Base-by-base conservation (phyloP, 2,888 invertebrate genomes). In the Cerceris rybyensis region DNA sequence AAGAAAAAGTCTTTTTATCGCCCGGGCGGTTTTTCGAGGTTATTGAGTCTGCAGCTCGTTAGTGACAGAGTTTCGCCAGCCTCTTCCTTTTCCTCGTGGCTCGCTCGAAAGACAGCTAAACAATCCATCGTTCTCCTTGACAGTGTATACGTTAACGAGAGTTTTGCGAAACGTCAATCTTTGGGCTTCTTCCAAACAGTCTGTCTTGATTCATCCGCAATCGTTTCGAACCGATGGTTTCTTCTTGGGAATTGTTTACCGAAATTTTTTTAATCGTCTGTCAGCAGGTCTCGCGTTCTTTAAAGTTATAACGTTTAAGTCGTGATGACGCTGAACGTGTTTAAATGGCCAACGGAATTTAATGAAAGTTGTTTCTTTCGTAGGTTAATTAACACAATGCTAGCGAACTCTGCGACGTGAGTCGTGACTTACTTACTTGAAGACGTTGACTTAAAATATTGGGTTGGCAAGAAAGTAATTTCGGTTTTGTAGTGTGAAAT, bases 101-200 rank as follows among this genome's bases (percentile, higher is more conserved):
- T 57, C 60, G 58, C 55, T 39, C 39, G 55, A 59, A 49, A 65
- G 52, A 70, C 63, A 66, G 61, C 76, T 75, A 84, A 84, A 84
- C 84, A 84, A 82, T 76, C 80, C 11, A 64, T 42, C 74, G 67
- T n/a, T 49, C 50, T 54, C 52, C 59, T 68, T 66, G 49, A 43
- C 58, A 14, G 71, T 83, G 79, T 79, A 82, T 84, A 82, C 68
- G 65, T 78, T 84, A 81, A 78, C 76, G 82, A 72, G 67, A 75
- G 73, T 60, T 68, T 28, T 57, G 77, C 60, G 72, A 75, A 76
- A 57, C 79, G 72, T 75, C 69, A 64, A 66, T 81, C 76, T 76
- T 66, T 50, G 28, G 41, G 39, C 17, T 74, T 76, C 60, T 7
- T 59, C 64, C 65, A 75, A 75, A 59, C 72, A 73, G 28, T 60